phyloP scores from a whole-genome alignment of 2,797 vertebrate species.

The Hirundo rustica region DNA sequence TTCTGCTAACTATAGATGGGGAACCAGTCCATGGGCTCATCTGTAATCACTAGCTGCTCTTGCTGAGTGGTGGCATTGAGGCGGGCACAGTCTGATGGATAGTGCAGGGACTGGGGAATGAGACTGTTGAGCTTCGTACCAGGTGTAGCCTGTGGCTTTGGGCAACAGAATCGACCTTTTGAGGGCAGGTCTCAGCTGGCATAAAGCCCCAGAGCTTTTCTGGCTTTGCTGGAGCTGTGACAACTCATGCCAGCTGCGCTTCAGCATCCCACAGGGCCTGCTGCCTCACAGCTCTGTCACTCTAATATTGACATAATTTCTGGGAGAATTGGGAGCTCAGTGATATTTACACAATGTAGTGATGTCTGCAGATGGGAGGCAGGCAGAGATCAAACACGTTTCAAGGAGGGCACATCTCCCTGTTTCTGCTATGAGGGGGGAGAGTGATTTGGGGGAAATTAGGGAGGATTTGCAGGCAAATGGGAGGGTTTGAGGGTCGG shows the following conservation, averaged over 20 bases:
- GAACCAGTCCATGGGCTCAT: not conserved
- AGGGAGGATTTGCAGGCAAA: not conserved
- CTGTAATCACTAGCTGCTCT: constrained; percentile 9
- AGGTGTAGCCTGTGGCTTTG: not conserved
- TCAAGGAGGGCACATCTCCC: not conserved
- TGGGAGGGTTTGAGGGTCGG: not conserved
- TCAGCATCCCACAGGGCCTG: not conserved
- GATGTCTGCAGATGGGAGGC: not conserved
- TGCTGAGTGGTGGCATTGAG: not conserved
- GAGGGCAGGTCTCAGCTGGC: not conserved
- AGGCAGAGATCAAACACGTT: not conserved
- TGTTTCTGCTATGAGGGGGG: not conserved
- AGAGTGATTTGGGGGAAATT: not conserved
- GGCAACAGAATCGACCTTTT: not conserved
- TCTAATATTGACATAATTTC: constrained; percentile 8
- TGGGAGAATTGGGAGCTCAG: not conserved
- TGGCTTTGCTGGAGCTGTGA: not conserved
- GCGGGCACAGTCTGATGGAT: not conserved
- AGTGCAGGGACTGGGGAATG: not conserved
- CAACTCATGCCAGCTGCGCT: not conserved
- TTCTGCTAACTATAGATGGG: constrained; percentile 42
- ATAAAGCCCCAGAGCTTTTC: not conserved
- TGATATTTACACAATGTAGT: not conserved
- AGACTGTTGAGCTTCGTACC: not conserved
- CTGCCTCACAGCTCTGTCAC: not conserved